Evolutionary conservation across 2,797 vertebrate genomes (phyloP).

Genomic region (Chelon labrosus): DNA sequence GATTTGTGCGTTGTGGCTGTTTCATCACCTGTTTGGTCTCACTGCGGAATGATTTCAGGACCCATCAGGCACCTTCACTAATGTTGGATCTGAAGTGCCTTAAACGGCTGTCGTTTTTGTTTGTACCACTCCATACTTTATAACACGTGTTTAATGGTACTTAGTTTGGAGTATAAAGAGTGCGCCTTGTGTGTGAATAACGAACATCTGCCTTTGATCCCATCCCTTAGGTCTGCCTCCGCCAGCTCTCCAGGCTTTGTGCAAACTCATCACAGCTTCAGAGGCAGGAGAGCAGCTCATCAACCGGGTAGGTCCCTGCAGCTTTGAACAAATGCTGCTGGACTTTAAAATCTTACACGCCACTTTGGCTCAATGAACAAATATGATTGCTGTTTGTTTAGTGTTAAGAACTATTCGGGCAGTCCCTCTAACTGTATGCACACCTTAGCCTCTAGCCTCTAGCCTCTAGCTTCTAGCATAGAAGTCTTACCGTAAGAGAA

Average conservation of each 20-base stretch:
- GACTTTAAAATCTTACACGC: conserved; percentile 29
- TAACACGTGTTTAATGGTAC: conserved; percentile 4
- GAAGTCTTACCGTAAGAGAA: conserved; percentile 19
- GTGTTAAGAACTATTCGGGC: neutral
- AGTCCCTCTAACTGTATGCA: conserved; percentile 6
- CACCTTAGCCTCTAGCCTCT: neutral
- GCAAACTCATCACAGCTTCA: conserved; percentile 97
- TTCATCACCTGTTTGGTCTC: neutral
- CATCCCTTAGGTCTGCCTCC: conserved; percentile 91
- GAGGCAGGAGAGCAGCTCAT: conserved; percentile 99
- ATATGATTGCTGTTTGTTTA: neutral
- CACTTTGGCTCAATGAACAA: conserved; percentile 30
- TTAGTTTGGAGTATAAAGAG: conserved; percentile 27
- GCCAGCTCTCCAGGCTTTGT: conserved; percentile 96
- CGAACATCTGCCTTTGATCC: conserved; percentile 54
- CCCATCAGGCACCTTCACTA: neutral
- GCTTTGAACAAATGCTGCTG: conserved; percentile 35
- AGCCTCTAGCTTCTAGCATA: neutral
- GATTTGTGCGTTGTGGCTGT: neutral
- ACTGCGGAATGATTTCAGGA: neutral
- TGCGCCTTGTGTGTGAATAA: conserved; percentile 44
- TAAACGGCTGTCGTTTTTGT: neutral
- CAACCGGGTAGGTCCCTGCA: conserved; percentile 90
- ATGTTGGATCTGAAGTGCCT: neutral
- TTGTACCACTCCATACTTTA: conserved; percentile 1